Evolutionary conservation across 2,113 vertebrate species (phyloP).

Genomic region (Paradoxurus hermaphroditus): DNA sequence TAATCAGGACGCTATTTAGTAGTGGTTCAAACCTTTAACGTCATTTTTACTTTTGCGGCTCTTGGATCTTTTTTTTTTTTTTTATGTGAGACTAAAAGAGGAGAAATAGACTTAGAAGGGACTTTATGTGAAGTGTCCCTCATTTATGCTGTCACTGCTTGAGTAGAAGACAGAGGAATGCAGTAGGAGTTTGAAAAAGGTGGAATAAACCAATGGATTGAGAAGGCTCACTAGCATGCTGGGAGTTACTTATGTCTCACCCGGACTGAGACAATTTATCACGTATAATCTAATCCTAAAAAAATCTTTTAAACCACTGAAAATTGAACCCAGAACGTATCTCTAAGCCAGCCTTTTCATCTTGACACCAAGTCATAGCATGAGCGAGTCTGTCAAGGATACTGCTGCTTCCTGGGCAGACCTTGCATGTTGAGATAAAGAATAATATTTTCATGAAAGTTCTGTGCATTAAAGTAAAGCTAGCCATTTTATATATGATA

Average conservation of each 20-base stretch:
- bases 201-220: not conserved
- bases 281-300: not conserved
- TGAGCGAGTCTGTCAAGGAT: not conserved
- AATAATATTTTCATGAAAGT: constrained; percentile 16
- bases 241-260: not conserved
- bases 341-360: not conserved
- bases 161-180: not conserved
- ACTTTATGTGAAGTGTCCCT: not conserved
- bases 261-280: not conserved
- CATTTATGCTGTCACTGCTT: not conserved
- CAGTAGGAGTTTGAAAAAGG: not conserved
- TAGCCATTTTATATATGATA: not conserved
- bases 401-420: not conserved
- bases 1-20: not conserved
- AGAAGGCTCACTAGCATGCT: not conserved
- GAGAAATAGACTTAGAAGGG: not conserved
- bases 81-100: not conserved
- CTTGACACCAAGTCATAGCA: not conserved
- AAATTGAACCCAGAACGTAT: not conserved
- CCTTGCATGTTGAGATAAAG: not conserved
- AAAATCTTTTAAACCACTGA: constrained; percentile 1
- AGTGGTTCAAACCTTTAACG: not conserved
- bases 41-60: not conserved
- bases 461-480: not conserved
- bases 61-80: not conserved